Evolutionary conservation across 1,140 invertebrate genomes (phyloP), one percentile per base, ranked within the genome.

Genomic region (Drusus annulatus): DNA sequence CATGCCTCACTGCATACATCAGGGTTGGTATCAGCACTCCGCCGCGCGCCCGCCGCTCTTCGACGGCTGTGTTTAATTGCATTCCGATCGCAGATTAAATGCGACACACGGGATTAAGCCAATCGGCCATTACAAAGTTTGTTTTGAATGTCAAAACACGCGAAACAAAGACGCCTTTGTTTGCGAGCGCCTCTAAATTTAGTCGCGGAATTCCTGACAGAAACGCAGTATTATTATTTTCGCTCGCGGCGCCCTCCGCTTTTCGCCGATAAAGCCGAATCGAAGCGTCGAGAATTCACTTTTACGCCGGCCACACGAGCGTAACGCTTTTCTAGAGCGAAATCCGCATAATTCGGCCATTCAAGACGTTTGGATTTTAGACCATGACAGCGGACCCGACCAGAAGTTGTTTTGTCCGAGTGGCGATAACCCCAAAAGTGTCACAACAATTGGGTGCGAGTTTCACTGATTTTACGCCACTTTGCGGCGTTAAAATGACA

Each of bases 401-500:
- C 63, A 4, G 5, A 8, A 8, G 36, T 17, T 17, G 17, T 19
- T n/a, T 23, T 60, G 16, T 68, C 63, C 17, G 56, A 19, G 13
- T 13, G 19, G 21, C 31, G 50, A 19, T 68, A 68, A 68, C 63
- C 63, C 63, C 31, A 68, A 68, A 68, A 68, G 50, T 31, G 28
- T 7, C 13, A n/a, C 36, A 45, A 45, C 63, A 16, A 50, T 36
- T 10, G 1, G 6, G 0, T 6, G 17, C 15, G 16, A 19, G n/a
- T 68, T 36, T 36, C 63, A 36, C 63, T 68, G 63, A 36, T 31
- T 68, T 68, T 68, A 68, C 63, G 28, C 63, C 16, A 31, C 6
- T 17, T 21, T n/a, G 10, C 1, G 16, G n/a, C 28, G 25, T 23
- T 5, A 60, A 23, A 60, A 3, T 23, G 8, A 23, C 36, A 45